phyloP scores from a whole-genome alignment of 2,113 vertebrate species.

The Speoplatyrhinus poulsoni region DNA sequence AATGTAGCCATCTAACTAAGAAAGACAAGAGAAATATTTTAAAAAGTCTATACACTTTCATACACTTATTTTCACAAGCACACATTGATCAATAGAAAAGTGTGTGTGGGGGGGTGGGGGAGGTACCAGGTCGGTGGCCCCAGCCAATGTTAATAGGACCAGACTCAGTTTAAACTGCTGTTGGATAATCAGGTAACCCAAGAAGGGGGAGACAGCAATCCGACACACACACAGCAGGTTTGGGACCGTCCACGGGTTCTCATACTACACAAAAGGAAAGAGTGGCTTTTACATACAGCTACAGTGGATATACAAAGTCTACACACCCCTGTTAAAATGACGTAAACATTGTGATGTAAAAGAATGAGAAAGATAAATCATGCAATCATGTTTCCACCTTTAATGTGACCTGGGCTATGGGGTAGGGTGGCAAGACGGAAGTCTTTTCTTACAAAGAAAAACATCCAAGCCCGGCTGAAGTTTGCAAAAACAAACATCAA shows the following conservation, averaged over 20 bases:
- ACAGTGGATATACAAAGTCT: not conserved
- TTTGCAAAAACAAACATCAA: no score
- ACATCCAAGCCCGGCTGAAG: no score
- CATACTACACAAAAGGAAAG: constrained; percentile 79
- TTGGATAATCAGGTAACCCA: constrained; percentile 91
- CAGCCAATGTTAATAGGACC: constrained; percentile 89
- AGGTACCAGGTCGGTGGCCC: constrained; percentile 93
- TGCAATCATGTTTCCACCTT: no score
- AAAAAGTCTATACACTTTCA: not conserved
- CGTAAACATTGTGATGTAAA: not conserved
- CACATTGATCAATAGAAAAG: not conserved
- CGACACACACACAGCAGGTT: constrained; percentile 92
- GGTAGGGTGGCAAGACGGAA: no score
- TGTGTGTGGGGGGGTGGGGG: not conserved
- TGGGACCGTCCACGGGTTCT: constrained; percentile 98
- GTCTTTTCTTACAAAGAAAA: no score
- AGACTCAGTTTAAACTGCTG: constrained; percentile 89
- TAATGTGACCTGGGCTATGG: no score
- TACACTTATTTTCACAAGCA: not conserved
- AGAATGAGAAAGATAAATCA: no score
- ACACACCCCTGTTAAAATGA: not conserved
- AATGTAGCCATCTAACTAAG: constrained; percentile 95
- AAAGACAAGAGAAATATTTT: constrained; percentile 2
- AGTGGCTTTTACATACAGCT: not conserved
- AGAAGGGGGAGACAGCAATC: constrained; percentile 87